A percentile compares a stretch with the other conserved stretches of the same genome.
Conservation (phyloP, 2,888 invertebrate species). For the Epirrhoe alternata region DNA sequence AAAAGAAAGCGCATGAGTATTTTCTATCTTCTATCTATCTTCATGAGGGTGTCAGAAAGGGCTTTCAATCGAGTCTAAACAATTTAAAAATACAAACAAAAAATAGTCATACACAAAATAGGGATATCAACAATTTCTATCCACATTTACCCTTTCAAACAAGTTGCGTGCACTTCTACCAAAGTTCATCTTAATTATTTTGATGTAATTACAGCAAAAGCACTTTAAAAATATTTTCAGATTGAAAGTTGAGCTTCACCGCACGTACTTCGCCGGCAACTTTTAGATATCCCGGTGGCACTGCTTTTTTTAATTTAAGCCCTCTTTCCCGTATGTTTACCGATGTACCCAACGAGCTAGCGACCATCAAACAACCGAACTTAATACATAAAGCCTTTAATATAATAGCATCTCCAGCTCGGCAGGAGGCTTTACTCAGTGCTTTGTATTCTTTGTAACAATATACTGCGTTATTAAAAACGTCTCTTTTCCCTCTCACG, state of each 20-base stretch:
- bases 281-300: conserved; percentile 15
- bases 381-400: conserved; percentile 64
- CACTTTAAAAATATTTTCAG: conserved; percentile 17
- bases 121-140: not conserved
- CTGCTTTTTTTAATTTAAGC: conserved; percentile 32
- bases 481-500: conserved; percentile 62
- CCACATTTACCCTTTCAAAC: conserved; percentile 6
- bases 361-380: conserved; percentile 59
- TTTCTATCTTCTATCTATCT: no score
- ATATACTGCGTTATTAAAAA: conserved; percentile 79
- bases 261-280: conserved; percentile 6
- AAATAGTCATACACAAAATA: not conserved
- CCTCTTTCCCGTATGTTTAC: conserved; percentile 32
- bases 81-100: not conserved
- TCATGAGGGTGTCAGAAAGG: no score
- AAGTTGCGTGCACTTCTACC: not conserved
- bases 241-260: conserved; percentile 3
- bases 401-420: conserved; percentile 58
- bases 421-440: conserved; percentile 61
- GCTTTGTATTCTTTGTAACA: conserved; percentile 77
- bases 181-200: not conserved
- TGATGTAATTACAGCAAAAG: conserved; percentile 10
- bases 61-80: no score
- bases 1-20: no score
- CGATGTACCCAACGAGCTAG: conserved; percentile 35